Evolutionary conservation across 2,888 invertebrate genomes (phyloP).

Genomic region (Sepioteuthis lessoniana): DNA sequence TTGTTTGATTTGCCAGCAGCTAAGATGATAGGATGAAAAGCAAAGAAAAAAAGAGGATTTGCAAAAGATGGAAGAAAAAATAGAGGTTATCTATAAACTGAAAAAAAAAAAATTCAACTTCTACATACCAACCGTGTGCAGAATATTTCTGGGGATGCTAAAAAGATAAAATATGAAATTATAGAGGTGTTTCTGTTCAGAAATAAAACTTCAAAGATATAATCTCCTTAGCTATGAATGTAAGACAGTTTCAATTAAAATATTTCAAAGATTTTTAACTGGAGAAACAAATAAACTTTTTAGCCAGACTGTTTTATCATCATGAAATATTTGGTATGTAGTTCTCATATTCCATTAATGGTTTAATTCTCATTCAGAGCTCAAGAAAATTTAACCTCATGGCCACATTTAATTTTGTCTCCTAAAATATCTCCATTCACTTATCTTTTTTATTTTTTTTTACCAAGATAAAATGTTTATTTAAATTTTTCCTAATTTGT

Average conservation of each 20-base stretch:
- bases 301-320: too few relatives aligned
- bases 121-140: background rate
- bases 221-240: background rate
- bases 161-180: background rate
- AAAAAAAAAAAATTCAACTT: background rate
- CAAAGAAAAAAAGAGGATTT: background rate
- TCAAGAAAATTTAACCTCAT: too few relatives aligned
- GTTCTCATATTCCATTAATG: too few relatives aligned
- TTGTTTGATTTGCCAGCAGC: background rate
- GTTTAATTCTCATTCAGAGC: too few relatives aligned
- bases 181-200: background rate
- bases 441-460: too few relatives aligned
- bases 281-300: too few relatives aligned
- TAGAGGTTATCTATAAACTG: background rate
- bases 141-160: background rate
- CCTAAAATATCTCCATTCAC: too few relatives aligned
- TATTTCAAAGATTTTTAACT: too few relatives aligned
- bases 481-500: too few relatives aligned
- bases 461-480: too few relatives aligned
- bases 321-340: too few relatives aligned
- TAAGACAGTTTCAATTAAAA: background rate
- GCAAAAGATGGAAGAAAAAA: background rate
- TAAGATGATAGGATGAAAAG: background rate
- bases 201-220: background rate
- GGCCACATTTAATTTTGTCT: too few relatives aligned